These are phyloP conservation scores for Harpagoxenus sublaevis DNA, from an alignment of 2,888 invertebrate genomes.

Conservation along the genomic window DNA sequence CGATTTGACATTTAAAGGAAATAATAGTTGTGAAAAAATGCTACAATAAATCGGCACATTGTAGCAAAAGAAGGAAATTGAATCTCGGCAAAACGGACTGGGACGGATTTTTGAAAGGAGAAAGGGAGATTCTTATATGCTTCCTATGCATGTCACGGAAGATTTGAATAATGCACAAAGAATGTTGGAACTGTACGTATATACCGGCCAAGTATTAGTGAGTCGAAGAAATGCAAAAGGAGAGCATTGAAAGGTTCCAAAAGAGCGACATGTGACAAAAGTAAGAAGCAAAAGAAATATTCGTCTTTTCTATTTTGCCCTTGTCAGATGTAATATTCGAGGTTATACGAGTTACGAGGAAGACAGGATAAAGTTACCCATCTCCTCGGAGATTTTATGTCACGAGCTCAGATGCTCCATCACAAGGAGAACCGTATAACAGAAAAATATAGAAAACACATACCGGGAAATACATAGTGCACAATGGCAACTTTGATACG, in stretches of 20 bases:
- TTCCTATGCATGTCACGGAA: conserved; percentile 14
- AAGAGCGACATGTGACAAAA: conserved; percentile 45
- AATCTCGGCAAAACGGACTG: conserved; percentile 28
- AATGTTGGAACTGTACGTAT: conserved; percentile 10
- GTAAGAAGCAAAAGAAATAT: conserved; percentile 46
- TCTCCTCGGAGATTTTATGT: conserved; percentile 57
- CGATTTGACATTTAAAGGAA: neutral
- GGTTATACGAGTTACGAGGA: conserved; percentile 47
- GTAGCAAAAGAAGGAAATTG: conserved; percentile 13
- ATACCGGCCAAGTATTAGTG: conserved; percentile 38
- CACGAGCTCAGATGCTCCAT: conserved; percentile 42
- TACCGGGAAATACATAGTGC: neutral
- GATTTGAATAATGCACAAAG: conserved; percentile 52
- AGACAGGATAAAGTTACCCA: conserved; percentile 54
- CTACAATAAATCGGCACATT: conserved; percentile 8
- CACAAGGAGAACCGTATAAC: conserved; percentile 35
- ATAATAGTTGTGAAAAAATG: conserved; percentile 17
- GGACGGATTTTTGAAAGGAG: conserved; percentile 24
- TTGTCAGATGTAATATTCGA: conserved; percentile 55
- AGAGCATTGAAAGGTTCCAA: conserved; percentile 40
- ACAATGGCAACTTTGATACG: conserved; percentile 12
- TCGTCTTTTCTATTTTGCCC: conserved; percentile 47
- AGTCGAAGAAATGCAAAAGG: conserved; percentile 23
- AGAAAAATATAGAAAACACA: conserved; percentile 48
- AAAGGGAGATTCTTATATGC: neutral